phyloP scores from a whole-genome alignment of 2,888 invertebrate genomes.

The Trypoxylon attenuatum region DNA sequence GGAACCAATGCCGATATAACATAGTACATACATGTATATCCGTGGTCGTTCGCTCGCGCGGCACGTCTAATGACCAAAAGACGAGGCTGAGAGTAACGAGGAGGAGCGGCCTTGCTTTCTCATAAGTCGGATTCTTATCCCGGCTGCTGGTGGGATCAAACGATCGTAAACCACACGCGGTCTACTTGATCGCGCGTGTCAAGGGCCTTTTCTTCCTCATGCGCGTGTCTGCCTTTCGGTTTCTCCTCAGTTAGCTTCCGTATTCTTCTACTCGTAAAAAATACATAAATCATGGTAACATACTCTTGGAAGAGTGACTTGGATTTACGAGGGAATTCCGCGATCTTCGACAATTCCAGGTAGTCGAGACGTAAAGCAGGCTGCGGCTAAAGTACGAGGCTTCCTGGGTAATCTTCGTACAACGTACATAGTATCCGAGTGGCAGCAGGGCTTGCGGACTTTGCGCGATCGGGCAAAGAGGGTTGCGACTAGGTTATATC shows the following conservation, averaged over 20 bases:
- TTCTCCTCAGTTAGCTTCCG: background rate
- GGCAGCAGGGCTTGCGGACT: background rate
- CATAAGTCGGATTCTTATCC: constrained; percentile 24
- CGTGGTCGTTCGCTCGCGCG: no score
- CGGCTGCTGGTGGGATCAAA: constrained; percentile 37
- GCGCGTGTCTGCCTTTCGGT: background rate
- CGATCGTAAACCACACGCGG: constrained; percentile 50
- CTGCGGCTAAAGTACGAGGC: no score
- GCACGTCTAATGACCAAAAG: constrained; percentile 11
- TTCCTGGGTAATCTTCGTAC: no score
- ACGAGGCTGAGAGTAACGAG: constrained; percentile 5
- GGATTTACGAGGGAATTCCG: background rate
- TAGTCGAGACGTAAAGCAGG: background rate
- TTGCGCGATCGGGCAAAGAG: background rate
- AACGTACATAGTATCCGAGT: background rate
- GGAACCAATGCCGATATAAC: no score
- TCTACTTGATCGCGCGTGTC: constrained; percentile 34
- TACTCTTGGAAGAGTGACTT: no score
- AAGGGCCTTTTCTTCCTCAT: constrained; percentile 19
- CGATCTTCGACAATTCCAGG: background rate
- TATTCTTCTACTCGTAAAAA: constrained; percentile 5
- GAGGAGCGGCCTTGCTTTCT: background rate
- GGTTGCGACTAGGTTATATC: background rate
- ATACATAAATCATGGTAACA: background rate
- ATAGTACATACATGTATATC: no score